These are phyloP conservation scores for Scaptodrosophila latifasciaeformis DNA, from an alignment of 2,888 invertebrate species.

Conservation along the genomic window DNA sequence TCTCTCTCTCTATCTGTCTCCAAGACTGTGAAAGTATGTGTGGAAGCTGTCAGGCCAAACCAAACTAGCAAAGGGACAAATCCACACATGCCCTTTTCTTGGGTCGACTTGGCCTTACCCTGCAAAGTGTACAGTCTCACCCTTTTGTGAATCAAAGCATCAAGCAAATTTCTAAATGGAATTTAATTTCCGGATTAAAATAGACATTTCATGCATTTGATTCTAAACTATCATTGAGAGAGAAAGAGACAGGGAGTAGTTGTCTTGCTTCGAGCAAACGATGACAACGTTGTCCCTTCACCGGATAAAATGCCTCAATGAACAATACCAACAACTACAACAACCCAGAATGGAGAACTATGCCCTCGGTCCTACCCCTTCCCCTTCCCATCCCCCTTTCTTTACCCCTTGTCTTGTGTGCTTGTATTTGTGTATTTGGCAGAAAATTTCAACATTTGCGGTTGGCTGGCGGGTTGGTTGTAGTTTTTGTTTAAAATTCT, in stretches of 20 bases:
- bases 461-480: conserved; percentile 20
- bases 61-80: no score
- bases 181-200: conserved; percentile 70
- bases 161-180: conserved; percentile 66
- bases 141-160: no score
- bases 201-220: conserved; percentile 64
- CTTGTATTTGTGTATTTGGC: background rate
- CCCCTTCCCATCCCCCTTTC: background rate
- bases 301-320: conserved; percentile 57
- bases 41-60: no score
- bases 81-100: no score
- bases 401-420: background rate
- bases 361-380: no score
- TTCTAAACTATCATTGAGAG: conserved; percentile 37
- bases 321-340: conserved; percentile 42
- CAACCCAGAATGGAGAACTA: no score
- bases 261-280: background rate
- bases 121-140: no score
- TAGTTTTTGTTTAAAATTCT: conserved; percentile 48
- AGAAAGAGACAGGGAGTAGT: background rate
- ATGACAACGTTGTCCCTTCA: no score
- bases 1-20: no score
- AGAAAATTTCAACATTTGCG: conserved; percentile 34
- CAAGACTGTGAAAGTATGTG: no score
- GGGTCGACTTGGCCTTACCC: no score